Evolutionary conservation across 2,113 vertebrate species (phyloP).

Genomic region (Pteropus alecto): DNA sequence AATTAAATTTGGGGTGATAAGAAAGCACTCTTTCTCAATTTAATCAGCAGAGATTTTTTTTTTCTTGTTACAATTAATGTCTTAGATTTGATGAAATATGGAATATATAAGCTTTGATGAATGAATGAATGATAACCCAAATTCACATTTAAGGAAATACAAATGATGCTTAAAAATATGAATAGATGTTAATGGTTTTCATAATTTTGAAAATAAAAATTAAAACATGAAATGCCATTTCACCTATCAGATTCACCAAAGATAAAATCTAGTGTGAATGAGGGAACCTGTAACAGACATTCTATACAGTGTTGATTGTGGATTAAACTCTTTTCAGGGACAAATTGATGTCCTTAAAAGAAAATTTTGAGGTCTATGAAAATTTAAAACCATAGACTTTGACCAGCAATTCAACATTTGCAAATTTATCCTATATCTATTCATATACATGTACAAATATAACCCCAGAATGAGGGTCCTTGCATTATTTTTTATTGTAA

Average conservation of each 20-base stretch:
- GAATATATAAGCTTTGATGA: neutral
- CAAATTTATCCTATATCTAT: neutral
- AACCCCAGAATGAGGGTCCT: neutral
- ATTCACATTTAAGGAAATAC: neutral
- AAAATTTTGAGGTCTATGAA: neutral
- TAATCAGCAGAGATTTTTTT: neutral
- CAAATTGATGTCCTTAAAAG: neutral
- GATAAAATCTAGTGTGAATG: neutral
- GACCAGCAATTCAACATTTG: neutral
- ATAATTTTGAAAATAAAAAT: neutral
- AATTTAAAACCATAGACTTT: neutral
- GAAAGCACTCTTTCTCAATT: neutral
- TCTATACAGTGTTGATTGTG: neutral
- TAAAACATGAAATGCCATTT: neutral
- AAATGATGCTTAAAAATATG: neutral
- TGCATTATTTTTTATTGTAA: neutral
- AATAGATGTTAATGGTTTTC: neutral
- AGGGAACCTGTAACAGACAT: neutral
- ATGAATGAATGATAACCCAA: neutral
- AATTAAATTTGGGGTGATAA: neutral
- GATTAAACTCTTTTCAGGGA: neutral
- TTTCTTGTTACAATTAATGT: neutral
- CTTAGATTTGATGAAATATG: constrained; percentile 4
- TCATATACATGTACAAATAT: neutral
- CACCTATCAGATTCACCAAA: neutral